Evolutionary conservation across 1,140 invertebrate species (phyloP).

Genomic region (Hylaeus volcanicus): DNA sequence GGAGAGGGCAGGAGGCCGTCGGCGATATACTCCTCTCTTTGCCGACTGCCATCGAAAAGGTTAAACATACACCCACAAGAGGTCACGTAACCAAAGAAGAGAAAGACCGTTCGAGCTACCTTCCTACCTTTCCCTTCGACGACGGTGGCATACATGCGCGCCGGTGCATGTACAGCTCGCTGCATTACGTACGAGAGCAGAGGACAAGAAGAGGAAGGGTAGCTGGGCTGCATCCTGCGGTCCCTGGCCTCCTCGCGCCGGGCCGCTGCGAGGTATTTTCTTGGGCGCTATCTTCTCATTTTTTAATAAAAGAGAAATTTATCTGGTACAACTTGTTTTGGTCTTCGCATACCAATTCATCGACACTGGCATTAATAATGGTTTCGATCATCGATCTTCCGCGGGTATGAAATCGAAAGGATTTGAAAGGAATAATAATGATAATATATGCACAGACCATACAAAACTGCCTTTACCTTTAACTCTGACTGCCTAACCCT

Average conservation of each 20-base stretch:
- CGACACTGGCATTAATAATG: too few relatives aligned
- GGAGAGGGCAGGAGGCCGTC: conserved; percentile 31
- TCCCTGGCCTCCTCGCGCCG: too few relatives aligned
- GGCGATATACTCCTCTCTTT: conserved; percentile 62
- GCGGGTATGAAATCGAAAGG: too few relatives aligned
- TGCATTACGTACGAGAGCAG: conserved; percentile 27
- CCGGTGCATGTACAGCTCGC: conserved; percentile 24
- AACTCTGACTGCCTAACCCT: too few relatives aligned
- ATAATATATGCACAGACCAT: too few relatives aligned
- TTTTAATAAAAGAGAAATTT: not conserved
- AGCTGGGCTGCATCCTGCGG: not conserved
- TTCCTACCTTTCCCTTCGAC: conserved; percentile 40
- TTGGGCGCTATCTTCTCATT: too few relatives aligned
- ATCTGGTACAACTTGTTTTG: too few relatives aligned
- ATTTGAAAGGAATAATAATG: too few relatives aligned
- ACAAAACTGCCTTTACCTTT: too few relatives aligned
- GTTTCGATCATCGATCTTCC: too few relatives aligned
- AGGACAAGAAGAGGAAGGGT: conserved; percentile 24
- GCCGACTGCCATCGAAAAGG: conserved; percentile 75
- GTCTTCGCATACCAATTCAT: too few relatives aligned
- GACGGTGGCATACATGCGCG: conserved; percentile 32
- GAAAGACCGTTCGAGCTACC: conserved; percentile 58
- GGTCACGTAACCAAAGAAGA: conserved; percentile 69
- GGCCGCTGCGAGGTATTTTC: too few relatives aligned
- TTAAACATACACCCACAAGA: conserved; percentile 79